phyloP scores from a whole-genome alignment of 2,797 vertebrate species.

The Cephalopachus bancanus region DNA sequence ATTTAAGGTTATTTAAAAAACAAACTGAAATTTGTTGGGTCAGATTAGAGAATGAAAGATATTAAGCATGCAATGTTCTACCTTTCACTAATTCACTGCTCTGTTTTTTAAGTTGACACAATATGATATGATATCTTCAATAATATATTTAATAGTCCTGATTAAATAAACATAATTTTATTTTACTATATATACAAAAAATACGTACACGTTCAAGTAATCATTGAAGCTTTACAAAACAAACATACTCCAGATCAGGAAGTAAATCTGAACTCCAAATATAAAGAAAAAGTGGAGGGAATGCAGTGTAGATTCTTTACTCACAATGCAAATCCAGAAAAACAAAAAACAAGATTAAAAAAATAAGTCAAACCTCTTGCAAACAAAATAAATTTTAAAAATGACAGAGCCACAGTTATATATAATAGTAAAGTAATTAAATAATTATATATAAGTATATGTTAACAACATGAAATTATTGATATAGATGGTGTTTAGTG shows the following conservation, averaged over 20 bases:
- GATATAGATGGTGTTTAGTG: neutral
- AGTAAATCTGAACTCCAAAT: neutral
- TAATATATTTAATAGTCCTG: neutral
- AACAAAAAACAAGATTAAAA: neutral
- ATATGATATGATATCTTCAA: neutral
- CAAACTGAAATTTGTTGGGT: neutral
- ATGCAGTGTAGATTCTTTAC: neutral
- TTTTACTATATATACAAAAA: neutral
- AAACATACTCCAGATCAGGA: neutral
- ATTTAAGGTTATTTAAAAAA: neutral
- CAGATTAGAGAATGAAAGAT: neutral
- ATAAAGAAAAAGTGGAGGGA: neutral
- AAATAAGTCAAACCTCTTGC: neutral
- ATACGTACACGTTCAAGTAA: neutral
- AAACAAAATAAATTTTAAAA: neutral
- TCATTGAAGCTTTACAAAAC: neutral
- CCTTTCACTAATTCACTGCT: neutral
- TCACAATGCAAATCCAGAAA: neutral
- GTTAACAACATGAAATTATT: neutral
- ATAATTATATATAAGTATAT: neutral
- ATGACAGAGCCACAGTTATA: neutral
- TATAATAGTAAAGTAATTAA: neutral
- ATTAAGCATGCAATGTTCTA: neutral
- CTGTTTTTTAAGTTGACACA: neutral
- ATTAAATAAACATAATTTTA: neutral